These are phyloP conservation scores for Amorpha juglandis DNA, from an alignment of 2,888 invertebrate species.

Conservation along the genomic window DNA sequence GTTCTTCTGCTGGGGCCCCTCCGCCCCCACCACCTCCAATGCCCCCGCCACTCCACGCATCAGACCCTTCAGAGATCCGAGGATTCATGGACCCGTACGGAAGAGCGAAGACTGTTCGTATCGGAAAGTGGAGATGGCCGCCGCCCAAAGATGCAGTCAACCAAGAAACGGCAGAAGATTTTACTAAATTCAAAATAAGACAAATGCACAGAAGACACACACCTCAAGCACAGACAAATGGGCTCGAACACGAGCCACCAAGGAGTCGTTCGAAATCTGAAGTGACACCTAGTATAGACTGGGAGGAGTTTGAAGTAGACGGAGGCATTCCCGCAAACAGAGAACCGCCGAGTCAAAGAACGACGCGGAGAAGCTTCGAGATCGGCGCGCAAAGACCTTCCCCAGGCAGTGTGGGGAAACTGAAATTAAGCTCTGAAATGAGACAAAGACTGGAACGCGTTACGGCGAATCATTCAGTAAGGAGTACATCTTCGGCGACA, in stretches of 20 bases:
- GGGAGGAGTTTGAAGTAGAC: slow-evolving; percentile 94
- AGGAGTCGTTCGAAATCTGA: slow-evolving; percentile 74
- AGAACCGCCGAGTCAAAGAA: slow-evolving; percentile 72
- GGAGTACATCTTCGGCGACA: slow-evolving; percentile 88
- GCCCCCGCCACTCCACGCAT: slow-evolving; percentile 92
- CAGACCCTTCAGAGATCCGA: slow-evolving; percentile 91
- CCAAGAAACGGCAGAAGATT: slow-evolving; percentile 89
- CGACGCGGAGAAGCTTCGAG: slow-evolving; percentile 88
- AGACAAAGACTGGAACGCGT: slow-evolving; percentile 94
- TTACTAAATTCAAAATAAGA: slow-evolving; percentile 94
- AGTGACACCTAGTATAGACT: slow-evolving; percentile 87
- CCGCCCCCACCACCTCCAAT: slow-evolving; percentile 95
- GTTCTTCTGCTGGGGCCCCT: slow-evolving; percentile 78
- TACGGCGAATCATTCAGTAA: slow-evolving; percentile 93
- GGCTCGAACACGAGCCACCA: slow-evolving; percentile 70
- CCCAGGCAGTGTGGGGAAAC: slow-evolving; percentile 94
- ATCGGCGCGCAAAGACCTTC: slow-evolving; percentile 92
- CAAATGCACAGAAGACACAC: slow-evolving; percentile 92
- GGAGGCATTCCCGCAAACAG: slow-evolving; percentile 67
- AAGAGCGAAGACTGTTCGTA: slow-evolving; percentile 96
- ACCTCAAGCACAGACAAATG: slow-evolving; percentile 85
- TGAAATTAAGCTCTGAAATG: slow-evolving; percentile 96
- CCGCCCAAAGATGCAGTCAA: slow-evolving; percentile 90
- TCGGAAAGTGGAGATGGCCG: slow-evolving; percentile 98
- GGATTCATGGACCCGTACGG: slow-evolving; percentile 96